These are phyloP conservation scores for Channa maculata DNA, from an alignment of 2,113 vertebrate genomes.

Conservation along the genomic window DNA sequence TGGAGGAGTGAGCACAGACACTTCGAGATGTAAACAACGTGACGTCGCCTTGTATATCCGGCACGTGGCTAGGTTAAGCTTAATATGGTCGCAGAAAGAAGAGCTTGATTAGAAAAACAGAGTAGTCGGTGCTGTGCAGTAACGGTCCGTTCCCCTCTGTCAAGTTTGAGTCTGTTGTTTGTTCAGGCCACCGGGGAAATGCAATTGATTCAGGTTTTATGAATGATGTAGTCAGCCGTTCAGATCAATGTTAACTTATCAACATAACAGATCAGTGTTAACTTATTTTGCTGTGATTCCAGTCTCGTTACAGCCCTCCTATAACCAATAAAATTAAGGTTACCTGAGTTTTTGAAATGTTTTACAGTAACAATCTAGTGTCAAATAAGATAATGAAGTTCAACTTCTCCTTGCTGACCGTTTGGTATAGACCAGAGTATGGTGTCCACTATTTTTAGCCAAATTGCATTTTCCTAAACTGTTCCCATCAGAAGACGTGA, in stretches of 20 bases:
- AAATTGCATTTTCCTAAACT: conserved; percentile 7
- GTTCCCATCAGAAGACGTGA: conserved; percentile 15
- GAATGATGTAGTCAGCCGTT: conserved; percentile 15
- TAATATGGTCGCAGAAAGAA: conserved; percentile 14
- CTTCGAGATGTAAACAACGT: conserved; percentile 80
- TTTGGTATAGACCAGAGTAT: background rate
- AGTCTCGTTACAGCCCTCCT: background rate
- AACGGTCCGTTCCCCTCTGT: background rate
- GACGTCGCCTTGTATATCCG: conserved; percentile 64
- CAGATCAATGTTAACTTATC: background rate
- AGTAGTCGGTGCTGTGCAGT: background rate
- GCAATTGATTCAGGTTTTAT: conserved; percentile 13
- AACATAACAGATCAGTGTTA: conserved; percentile 1
- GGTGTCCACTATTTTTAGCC: background rate
- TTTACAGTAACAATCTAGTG: background rate
- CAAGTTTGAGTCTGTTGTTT: background rate
- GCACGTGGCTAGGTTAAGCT: conserved; percentile 63
- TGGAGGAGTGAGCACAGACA: conserved; percentile 27
- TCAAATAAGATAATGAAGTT: conserved; percentile 7
- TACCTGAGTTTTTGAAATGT: background rate
- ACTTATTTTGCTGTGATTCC: background rate
- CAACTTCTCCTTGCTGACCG: conserved; percentile 14
- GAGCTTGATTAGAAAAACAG: background rate
- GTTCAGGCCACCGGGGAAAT: background rate
- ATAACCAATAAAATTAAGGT: background rate